These are phyloP conservation scores for Zeugodacus cucurbitae DNA, from an alignment of 1,140 invertebrate species.

Conservation along the genomic window DNA sequence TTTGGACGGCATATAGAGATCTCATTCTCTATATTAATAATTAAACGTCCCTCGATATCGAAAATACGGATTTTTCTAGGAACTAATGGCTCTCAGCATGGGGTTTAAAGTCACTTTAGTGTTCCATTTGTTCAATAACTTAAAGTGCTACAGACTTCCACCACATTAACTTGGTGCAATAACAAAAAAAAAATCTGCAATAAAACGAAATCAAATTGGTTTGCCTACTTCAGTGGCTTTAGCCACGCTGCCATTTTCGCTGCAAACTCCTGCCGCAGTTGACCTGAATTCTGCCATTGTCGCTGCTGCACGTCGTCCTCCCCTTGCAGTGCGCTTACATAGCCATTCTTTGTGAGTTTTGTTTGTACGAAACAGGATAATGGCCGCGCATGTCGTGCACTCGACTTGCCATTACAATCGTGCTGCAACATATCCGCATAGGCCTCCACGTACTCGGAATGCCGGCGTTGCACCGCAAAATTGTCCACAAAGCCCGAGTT, in stretches of 20 bases:
- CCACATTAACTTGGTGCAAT: too few species aligned
- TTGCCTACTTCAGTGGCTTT: conserved; percentile 40
- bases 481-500: conserved; percentile 21
- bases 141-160: too few species aligned
- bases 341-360: conserved; percentile 57
- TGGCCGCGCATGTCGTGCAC: conserved; percentile 45
- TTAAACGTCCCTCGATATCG: too few species aligned
- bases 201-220: neutral
- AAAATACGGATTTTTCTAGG: too few species aligned
- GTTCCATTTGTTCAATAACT: too few species aligned
- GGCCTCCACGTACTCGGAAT: conserved; percentile 47
- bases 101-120: too few species aligned
- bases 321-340: conserved; percentile 51
- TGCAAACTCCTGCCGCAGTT: neutral
- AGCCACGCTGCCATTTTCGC: conserved; percentile 7
- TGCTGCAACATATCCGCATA: conserved; percentile 51
- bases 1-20: too few species aligned
- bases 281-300: neutral
- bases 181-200: neutral
- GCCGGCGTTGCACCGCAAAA: conserved; percentile 42
- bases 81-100: too few species aligned
- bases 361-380: conserved; percentile 54
- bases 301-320: conserved; percentile 23
- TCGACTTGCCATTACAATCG: conserved; percentile 31
- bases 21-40: too few species aligned